These are phyloP conservation scores for Pelmatolapia mariae DNA, from an alignment of 2,113 vertebrate genomes.

Conservation along the genomic window DNA sequence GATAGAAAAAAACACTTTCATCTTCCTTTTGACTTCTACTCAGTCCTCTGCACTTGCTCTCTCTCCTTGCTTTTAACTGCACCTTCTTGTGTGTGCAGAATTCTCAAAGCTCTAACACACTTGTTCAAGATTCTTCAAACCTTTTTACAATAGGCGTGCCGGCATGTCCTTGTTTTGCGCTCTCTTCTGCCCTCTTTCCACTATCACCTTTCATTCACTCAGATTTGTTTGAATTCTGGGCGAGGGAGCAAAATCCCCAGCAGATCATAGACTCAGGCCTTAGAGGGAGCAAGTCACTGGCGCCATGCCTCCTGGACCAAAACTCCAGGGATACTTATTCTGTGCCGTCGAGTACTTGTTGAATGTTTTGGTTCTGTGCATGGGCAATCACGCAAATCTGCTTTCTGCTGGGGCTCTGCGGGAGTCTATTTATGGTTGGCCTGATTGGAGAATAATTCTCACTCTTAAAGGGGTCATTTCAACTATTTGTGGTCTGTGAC, in stretches of 20 bases:
- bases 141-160: not conserved
- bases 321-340: slow-evolving; percentile 11
- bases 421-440: slow-evolving; percentile 20
- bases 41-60: not conserved
- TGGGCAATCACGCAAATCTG: slow-evolving; percentile 19
- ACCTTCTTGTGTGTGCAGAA: not conserved
- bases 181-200: not conserved
- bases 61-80: not conserved
- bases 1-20: slow-evolving; percentile 30
- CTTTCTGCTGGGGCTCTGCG: not conserved
- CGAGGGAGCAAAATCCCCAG: not conserved
- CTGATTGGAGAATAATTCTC: slow-evolving; percentile 18
- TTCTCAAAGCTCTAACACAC: not conserved
- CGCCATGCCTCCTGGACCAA: not conserved
- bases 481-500: not conserved
- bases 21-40: slow-evolving; percentile 17
- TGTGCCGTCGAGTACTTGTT: not conserved
- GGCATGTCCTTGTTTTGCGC: not conserved
- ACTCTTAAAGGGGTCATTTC: slow-evolving; percentile 9
- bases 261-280: not conserved
- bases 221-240: not conserved
- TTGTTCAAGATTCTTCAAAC: slow-evolving; percentile 6
- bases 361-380: slow-evolving; percentile 4
- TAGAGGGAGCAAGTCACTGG: not conserved
- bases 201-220: not conserved